A percentile compares a stretch with the other conserved stretches of the same genome.
Conservation (phyloP, 2,797 vertebrate genomes). For the Karalla daura region DNA sequence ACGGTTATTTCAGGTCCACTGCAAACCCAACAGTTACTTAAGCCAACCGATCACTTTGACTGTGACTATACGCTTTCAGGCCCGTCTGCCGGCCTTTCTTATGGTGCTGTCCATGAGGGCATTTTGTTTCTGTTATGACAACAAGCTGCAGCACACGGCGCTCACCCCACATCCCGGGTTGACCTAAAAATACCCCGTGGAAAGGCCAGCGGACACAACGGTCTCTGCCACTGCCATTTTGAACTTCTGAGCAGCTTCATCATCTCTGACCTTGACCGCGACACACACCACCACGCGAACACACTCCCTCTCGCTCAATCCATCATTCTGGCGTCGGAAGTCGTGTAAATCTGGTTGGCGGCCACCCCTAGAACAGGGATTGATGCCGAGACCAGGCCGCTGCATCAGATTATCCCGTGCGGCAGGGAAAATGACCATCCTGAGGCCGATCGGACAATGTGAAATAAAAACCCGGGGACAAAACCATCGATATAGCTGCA, state of each 20-base stretch:
- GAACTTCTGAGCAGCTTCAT: conserved; percentile 35
- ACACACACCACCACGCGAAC: conserved; percentile 5
- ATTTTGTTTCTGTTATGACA: conserved; percentile 77
- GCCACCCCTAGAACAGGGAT: conserved; percentile 67
- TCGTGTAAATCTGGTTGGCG: conserved; percentile 37
- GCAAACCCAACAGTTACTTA: no score
- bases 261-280: conserved; percentile 45
- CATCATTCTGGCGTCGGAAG: conserved; percentile 27
- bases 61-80: conserved; percentile 41
- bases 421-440: conserved; percentile 48
- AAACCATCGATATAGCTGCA: neutral
- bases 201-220: conserved; percentile 45
- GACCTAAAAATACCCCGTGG: conserved; percentile 77
- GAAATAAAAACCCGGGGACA: conserved; percentile 10
- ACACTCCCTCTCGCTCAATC: conserved; percentile 24
- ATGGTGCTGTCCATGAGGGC: conserved; percentile 41
- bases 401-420: conserved; percentile 69
- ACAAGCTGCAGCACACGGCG: conserved; percentile 59
- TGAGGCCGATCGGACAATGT: conserved; percentile 34
- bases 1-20: conserved; percentile 19
- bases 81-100: conserved; percentile 25
- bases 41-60: no score
- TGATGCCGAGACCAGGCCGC: conserved; percentile 53
- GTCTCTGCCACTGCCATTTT: conserved; percentile 27
- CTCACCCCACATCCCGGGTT: conserved; percentile 36